phyloP scores from a whole-genome alignment of 1,140 invertebrate genomes.

The Babylonia areolata region DNA sequence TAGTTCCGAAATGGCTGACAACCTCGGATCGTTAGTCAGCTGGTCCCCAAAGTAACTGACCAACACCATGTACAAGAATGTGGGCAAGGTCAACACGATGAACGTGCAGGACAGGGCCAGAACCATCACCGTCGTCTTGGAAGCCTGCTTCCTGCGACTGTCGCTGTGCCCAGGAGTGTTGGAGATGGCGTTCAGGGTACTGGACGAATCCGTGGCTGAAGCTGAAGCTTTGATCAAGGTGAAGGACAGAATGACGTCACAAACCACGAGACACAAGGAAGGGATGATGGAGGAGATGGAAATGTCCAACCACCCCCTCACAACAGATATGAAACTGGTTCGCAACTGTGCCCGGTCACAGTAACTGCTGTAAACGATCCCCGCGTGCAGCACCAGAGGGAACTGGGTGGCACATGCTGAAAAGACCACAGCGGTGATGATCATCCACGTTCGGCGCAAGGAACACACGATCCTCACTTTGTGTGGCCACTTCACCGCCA shows the following conservation, averaged over 20 bases:
- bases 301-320: background rate
- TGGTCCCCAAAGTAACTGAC: too few species aligned
- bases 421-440: background rate
- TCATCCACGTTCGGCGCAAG: background rate
- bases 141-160: background rate
- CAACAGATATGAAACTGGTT: background rate
- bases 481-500: slow-evolving; percentile 1
- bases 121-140: background rate
- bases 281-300: background rate
- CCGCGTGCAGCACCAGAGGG: background rate
- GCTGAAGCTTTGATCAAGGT: background rate
- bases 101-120: background rate
- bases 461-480: background rate
- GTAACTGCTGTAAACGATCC: background rate
- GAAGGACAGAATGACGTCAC: background rate
- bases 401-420: background rate
- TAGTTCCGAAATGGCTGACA: too few species aligned
- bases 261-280: background rate
- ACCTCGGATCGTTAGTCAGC: too few species aligned
- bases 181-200: too few species aligned
- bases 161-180: background rate
- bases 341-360: background rate
- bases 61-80: too few species aligned
- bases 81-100: background rate
- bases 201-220: too few species aligned